Conservation (phyloP, 2,888 invertebrate genomes). For the Sesia bembeciformis region DNA sequence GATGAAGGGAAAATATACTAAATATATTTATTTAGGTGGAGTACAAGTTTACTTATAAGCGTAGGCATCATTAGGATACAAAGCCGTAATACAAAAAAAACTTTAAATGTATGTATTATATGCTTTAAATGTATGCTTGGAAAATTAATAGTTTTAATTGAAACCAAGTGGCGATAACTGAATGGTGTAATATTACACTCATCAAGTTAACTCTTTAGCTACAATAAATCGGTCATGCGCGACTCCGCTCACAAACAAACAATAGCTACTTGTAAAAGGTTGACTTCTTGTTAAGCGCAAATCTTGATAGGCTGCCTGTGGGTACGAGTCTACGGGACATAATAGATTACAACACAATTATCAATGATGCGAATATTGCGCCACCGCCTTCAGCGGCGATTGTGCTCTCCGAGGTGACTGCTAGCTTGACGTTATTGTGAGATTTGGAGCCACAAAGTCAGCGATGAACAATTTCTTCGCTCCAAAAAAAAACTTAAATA, state of each 20-base stretch:
- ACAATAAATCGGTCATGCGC: background rate
- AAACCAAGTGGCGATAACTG: too few species aligned
- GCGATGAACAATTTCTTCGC: too few species aligned
- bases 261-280: background rate
- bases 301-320: slow-evolving; percentile 53
- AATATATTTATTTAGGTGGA: background rate
- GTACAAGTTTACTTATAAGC: too few species aligned
- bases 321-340: slow-evolving; percentile 53
- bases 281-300: slow-evolving; percentile 1
- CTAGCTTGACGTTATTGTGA: background rate
- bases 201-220: too few species aligned
- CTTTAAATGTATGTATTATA: too few species aligned
- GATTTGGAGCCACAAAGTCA: background rate
- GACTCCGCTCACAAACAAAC: background rate
- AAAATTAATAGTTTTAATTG: too few species aligned
- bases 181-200: too few species aligned
- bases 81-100: too few species aligned
- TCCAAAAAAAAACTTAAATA: too few species aligned
- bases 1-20: background rate
- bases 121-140: too few species aligned
- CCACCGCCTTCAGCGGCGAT: slow-evolving; percentile 22
- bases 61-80: too few species aligned
- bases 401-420: slow-evolving; percentile 9
- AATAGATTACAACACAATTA: slow-evolving; percentile 59
- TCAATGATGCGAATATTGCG: slow-evolving; percentile 57